A percentile compares a stretch with the other conserved stretches of the same genome.
phyloP scores from a whole-genome alignment of 1,140 invertebrate genomes.

The Drosophila watanabei region DNA sequence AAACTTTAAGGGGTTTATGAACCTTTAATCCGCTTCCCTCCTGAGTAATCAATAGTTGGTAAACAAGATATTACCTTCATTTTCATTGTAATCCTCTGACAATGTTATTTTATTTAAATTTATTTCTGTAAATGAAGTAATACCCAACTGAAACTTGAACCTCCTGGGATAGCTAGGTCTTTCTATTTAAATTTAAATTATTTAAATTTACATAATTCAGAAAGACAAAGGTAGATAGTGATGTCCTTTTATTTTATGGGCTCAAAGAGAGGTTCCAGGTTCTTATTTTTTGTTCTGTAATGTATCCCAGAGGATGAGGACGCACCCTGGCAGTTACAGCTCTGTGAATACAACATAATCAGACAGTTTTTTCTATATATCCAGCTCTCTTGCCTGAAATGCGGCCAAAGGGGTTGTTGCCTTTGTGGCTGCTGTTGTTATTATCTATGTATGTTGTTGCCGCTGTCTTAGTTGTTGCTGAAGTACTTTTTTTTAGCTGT shows the following conservation, averaged over 20 bases:
- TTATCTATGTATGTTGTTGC: constrained; percentile 28
- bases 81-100: neutral
- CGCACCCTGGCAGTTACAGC: neutral
- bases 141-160: neutral
- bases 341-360: constrained; percentile 15
- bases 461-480: constrained; percentile 35
- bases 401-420: constrained; percentile 43
- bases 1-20: neutral
- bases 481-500: constrained; percentile 42
- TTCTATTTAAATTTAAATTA: neutral
- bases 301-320: constrained; percentile 19
- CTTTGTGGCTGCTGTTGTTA: constrained; percentile 29
- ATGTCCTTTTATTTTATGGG: neutral
- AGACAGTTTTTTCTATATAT: constrained; percentile 11
- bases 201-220: constrained; percentile 3
- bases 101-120: neutral
- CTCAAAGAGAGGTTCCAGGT: neutral
- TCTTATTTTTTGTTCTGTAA: neutral
- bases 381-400: constrained; percentile 2
- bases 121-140: neutral
- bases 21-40: neutral
- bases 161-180: neutral
- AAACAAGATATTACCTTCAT: neutral
- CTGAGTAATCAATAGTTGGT: too few species aligned
- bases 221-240: neutral